Evolutionary conservation across 1,140 invertebrate genomes (phyloP), one percentile per base, ranked within the genome.

Genomic region (Battus philenor): DNA sequence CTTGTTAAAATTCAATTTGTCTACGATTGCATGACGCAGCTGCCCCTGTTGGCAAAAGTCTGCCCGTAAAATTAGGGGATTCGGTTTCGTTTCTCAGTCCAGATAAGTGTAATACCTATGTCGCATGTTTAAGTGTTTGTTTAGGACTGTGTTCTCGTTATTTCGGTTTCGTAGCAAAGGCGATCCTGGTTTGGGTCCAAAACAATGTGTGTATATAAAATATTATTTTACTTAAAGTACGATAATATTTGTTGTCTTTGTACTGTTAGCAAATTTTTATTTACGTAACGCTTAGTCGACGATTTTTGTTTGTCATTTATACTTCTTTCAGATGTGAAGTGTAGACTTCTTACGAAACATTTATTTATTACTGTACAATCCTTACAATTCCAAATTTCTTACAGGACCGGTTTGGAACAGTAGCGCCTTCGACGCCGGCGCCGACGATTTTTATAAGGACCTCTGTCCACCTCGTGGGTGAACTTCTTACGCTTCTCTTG

Each of bases 31-130:
- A 41, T 10, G 26, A 41, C 44, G 27, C 49, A 47, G 44, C 34
- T 51, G 44, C 13, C 30, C 8, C 34, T 26, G 38, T 34, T 46
- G 34, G 22, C 9, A 31, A 38, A 48, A 45, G 54, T 45, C 32
- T 46, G 50, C 50, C 44, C 47, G 43, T 39, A 20, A 58, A 58
- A 58, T 58, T 58, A 54, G 45, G 27, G 50, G 60, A 67, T 58
- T 64, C 54, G 49, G 50, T 63, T 52, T 34, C 45, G 45, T 48
- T 47, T 44, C 39, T 50, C 38, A 32, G 32, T 26, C 22, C 48
- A 53, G 60, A 63, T 68, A 68, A 64, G 38, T 51, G 56, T 67
- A 55, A 67, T 57, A 47, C 60, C 52, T 44, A 62, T 59, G 46
- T 50, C 45, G 56, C 54, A 51, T 50, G 52, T 53, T 50, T 33